phyloP scores from a whole-genome alignment of 2,797 vertebrate genomes.

The Darevskia mixta region DNA sequence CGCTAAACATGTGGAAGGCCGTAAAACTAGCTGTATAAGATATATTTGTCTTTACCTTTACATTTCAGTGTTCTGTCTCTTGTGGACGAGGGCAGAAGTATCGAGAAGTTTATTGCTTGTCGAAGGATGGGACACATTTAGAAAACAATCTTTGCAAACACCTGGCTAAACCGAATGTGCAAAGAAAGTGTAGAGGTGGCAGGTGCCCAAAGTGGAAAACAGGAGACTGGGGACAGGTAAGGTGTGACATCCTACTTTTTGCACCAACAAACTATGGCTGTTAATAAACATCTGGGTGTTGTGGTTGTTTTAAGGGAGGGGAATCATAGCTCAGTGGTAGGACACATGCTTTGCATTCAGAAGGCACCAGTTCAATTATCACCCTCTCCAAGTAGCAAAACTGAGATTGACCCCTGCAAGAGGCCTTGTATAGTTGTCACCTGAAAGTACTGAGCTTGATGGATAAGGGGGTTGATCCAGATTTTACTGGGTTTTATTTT shows the following conservation, averaged over 20 bases:
- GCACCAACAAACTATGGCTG: conserved; percentile 25
- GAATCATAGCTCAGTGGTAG: not conserved
- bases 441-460: not conserved
- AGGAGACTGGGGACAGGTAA: conserved; percentile 94
- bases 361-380: not conserved
- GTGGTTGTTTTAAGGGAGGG: not conserved
- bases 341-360: not conserved
- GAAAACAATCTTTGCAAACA: conserved; percentile 90
- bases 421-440: not conserved
- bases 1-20: not conserved
- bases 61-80: conserved; percentile 92
- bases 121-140: conserved; percentile 85
- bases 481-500: not conserved
- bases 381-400: not conserved
- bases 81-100: conserved; percentile 92
- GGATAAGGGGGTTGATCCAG: not conserved
- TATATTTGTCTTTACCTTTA: conserved; percentile 77
- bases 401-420: not conserved
- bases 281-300: not conserved
- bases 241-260: conserved; percentile 58
- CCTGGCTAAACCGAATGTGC: conserved; percentile 86
- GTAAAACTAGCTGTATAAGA: conserved; percentile 36
- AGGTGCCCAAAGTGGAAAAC: conserved; percentile 94
- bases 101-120: conserved; percentile 90
- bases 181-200: conserved; percentile 90